Evolutionary conservation across 2,888 invertebrate genomes (phyloP), one percentile per base, ranked within the genome.

Genomic region (Lottia scabra): DNA sequence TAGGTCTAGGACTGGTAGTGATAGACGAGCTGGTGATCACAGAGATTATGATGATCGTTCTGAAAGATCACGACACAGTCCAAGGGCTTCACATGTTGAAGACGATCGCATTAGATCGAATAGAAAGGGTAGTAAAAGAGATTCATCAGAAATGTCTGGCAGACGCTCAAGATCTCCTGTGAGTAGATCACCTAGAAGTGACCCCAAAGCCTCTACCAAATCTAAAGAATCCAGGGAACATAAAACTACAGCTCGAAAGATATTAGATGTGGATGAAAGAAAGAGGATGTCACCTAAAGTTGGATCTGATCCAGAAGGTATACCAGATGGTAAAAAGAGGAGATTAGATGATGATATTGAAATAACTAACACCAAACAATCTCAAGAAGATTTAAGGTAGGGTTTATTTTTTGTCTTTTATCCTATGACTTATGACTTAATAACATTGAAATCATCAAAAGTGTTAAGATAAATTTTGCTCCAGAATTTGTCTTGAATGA

Each of bases 91-190:
- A 23, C 48, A 70, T 56, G 72, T 68, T 13, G 73, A 75, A 23
- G 71, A 72, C 30, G 74, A 70, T 2, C 71, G 63, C 46, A 64
- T 67, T 12, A 56, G 45, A 38, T 65, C 65, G 44, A 78, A 71
- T 15, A 63, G 48, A 26, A 70, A 65, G 1, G 27, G 45, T 19
- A 48, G 68, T 44, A 43, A 65, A n/a, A 65, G 67, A 43, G 72
- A 70, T 45, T 70, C 68, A 23, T 38, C 56, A 43, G 70, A 65
- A 6, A 67, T 67, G 45, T 73, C 78, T 44, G 71, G 75, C 27
- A 48, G 67, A 66, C 73, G 77, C 63, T 77, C 77, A 48, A 76
- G 77, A 45, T 75, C 75, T 64, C 78, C 78, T 56, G 65, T 65
- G 15, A 45, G 65, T 44, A 72, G 68, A n/a, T 63, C 66, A 45